Evolutionary conservation across 1,140 invertebrate genomes (phyloP), one percentile per base, ranked within the genome.

Genomic region (Himalopsyche phryganea): DNA sequence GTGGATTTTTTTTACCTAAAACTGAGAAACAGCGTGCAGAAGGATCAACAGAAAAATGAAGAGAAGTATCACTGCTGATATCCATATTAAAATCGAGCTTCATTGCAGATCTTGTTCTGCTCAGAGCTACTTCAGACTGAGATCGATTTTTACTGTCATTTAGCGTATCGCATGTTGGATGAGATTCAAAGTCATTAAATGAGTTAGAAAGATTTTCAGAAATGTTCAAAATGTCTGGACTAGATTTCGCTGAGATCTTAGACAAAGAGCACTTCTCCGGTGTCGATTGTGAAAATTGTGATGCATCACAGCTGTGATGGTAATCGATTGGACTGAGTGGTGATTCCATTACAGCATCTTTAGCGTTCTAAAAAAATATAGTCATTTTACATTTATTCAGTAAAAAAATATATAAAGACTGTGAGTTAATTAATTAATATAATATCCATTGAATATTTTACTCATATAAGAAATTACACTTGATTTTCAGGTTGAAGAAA

Each of bases 11-110:
- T n/a, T 50, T 35, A 63, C 61, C 61, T 20, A 59, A 38, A 28
- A 38, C 52, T 11, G 56, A 55, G 55, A 50, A 18, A 17, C 48
- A 35, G 6, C 17, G 50, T 6, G 42, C 42, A 10, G 60, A 68
- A 69, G 71, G 71, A 66, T 71, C 69, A 35, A 66, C 69, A 41
- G 62, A 65, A 54, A 70, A 67, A 54, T 73, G 69, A 18, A 71
- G 45, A 0, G 74, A 78, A 11, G 67, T 68, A 62, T 78, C 76
- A 32, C 75, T 49, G 46, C 75, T 78, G 68, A 76, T 75, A 44
- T 78, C 74, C 72, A 75, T 75, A 65, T 72, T 75, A 44, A 75
- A 76, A 57, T 77, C 75, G 10, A 75, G 63, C 51, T 74, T 75
- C 55, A 75, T 41, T 1, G 50, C 13, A 19, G 49, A 58, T 47